These are phyloP conservation scores for Gadus chalcogrammus DNA, from an alignment of 2,113 vertebrate genomes.

Conservation along the genomic window DNA sequence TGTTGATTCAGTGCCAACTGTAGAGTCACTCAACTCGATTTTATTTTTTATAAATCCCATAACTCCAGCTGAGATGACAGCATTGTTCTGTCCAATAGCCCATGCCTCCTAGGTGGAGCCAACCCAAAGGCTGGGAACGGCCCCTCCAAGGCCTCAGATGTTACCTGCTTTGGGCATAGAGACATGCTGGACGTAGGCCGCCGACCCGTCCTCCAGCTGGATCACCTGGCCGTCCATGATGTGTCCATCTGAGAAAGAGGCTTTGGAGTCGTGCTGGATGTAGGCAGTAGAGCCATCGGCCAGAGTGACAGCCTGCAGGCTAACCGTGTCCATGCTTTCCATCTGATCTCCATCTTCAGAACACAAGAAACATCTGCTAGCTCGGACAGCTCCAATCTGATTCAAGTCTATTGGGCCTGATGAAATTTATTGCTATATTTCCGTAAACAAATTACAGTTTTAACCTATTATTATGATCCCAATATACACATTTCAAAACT, in stretches of 20 bases:
- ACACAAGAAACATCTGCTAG: not conserved
- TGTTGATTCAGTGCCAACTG: too few species aligned
- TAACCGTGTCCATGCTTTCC: slow-evolving; percentile 95
- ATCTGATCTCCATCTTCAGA: slow-evolving; percentile 89
- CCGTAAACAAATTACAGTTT: too few species aligned
- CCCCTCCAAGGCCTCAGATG: too few species aligned
- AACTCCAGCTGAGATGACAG: too few species aligned
- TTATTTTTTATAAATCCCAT: too few species aligned
- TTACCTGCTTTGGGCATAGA: slow-evolving; percentile 90
- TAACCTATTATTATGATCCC: too few species aligned
- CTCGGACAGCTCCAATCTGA: not conserved
- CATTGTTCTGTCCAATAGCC: too few species aligned
- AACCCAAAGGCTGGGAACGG: too few species aligned
- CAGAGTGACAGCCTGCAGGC: slow-evolving; percentile 94
- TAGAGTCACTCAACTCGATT: too few species aligned
- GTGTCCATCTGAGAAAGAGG: slow-evolving; percentile 83
- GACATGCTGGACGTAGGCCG: slow-evolving; percentile 95
- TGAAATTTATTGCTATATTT: too few species aligned
- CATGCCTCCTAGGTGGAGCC: too few species aligned
- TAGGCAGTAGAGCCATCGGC: slow-evolving; percentile 96
- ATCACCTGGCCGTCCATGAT: slow-evolving; percentile 98
- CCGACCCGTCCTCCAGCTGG: slow-evolving; percentile 95
- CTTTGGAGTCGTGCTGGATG: slow-evolving; percentile 93
- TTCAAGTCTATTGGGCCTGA: not conserved
- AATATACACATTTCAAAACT: too few species aligned